Conservation (phyloP, 2,797 vertebrate genomes). For the Prionace glauca region DNA sequence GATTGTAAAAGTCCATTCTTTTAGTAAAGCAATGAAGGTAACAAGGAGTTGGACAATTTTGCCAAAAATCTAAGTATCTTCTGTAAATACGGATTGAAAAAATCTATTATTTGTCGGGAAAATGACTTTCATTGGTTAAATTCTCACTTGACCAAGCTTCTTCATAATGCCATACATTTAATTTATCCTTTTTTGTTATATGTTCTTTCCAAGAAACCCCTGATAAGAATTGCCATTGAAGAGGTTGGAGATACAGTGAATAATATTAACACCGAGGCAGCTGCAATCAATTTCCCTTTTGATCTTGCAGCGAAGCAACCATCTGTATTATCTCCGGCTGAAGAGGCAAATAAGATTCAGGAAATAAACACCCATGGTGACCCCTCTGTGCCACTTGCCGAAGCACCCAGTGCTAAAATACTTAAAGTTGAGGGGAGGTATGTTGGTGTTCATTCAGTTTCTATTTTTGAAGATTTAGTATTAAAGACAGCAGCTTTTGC, state of each 20-base stretch:
- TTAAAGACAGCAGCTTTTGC: not conserved
- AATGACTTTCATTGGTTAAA: not conserved
- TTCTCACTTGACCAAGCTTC: not conserved
- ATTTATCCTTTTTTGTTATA: slow-evolving; percentile 36
- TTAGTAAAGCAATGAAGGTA: not conserved
- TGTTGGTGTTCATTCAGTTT: slow-evolving; percentile 28
- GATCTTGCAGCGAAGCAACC: not conserved
- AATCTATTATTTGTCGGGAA: not conserved
- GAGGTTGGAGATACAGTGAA: slow-evolving; percentile 65
- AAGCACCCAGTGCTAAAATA: slow-evolving; percentile 74
- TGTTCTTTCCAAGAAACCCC: slow-evolving; percentile 68
- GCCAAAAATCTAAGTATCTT: not conserved
- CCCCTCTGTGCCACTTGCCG: slow-evolving; percentile 50
- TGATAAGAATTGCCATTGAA: slow-evolving; percentile 75
- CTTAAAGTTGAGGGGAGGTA: slow-evolving; percentile 80
- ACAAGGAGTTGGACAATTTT: not conserved
- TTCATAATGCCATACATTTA: not conserved
- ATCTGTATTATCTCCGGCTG: not conserved
- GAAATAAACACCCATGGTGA: slow-evolving; percentile 37
- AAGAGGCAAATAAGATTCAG: not conserved
- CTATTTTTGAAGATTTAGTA: not conserved
- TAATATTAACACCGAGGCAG: slow-evolving; percentile 10
- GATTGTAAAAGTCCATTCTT: not conserved
- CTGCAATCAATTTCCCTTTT: slow-evolving; percentile 5
- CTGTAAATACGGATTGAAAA: not conserved